Conservation (phyloP, 2,888 invertebrate genomes). For the Nemoura dubitans region DNA sequence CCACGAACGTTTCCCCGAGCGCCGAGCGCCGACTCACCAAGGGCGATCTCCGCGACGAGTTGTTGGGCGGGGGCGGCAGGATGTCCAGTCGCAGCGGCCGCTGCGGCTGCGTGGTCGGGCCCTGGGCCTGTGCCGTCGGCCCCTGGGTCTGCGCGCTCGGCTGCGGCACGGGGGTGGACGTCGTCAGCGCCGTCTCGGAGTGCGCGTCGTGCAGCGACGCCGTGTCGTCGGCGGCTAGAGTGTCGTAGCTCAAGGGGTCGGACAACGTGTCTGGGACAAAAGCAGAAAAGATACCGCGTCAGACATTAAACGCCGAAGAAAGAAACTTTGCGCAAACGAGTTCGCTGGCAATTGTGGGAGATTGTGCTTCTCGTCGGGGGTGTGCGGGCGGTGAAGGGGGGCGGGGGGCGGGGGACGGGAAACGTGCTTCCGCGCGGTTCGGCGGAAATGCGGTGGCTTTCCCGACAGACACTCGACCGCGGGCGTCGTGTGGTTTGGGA, state of each 20-base stretch:
- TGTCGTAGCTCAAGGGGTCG: constrained; percentile 53
- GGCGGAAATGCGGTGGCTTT: not conserved
- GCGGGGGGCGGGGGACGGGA: not conserved
- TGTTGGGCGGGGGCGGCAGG: constrained; percentile 55
- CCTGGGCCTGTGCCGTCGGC: constrained; percentile 36
- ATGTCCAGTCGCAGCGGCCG: constrained; percentile 57
- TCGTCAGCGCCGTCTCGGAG: constrained; percentile 45
- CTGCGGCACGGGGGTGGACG: constrained; percentile 23
- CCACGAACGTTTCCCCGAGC: no score
- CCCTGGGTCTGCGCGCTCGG: constrained; percentile 50
- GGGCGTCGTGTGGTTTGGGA: not conserved
- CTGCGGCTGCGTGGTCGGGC: constrained; percentile 52
- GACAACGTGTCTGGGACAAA: constrained; percentile 48
- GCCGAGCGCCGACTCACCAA: constrained; percentile 46
- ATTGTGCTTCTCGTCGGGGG: not conserved
- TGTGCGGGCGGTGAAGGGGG: not conserved
- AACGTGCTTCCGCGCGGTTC: not conserved
- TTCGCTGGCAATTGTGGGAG: not conserved
- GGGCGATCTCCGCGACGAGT: constrained; percentile 48
- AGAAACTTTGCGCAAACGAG: not conserved
- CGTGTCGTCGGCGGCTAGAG: constrained; percentile 53
- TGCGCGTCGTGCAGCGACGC: constrained; percentile 54
- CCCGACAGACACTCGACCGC: not conserved
- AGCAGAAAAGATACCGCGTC: not conserved
- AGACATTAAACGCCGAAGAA: not conserved